A percentile compares a stretch with the other conserved stretches of the same genome.
phyloP scores from a whole-genome alignment of 1,140 invertebrate species.

The Ctenoplectra terminalis region DNA sequence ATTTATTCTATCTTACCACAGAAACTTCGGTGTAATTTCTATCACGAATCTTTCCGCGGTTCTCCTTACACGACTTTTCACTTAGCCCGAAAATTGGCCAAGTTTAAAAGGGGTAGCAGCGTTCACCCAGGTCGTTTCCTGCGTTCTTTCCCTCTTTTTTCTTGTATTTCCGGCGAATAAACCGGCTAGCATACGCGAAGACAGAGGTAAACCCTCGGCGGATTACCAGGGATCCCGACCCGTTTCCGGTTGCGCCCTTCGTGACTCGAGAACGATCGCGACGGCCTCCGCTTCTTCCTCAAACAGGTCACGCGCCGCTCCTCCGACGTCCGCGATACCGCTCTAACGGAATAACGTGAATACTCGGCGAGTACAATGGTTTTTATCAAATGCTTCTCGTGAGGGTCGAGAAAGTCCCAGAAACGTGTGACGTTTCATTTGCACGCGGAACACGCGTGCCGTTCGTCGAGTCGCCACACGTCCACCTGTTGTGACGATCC shows the following conservation, averaged over 20 bases:
- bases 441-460: neutral
- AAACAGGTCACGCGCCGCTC: conserved; percentile 52
- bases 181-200: conserved; percentile 30
- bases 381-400: neutral
- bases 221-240: conserved; percentile 53
- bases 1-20: conserved; percentile 8
- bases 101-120: conserved; percentile 59
- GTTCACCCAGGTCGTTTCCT: neutral
- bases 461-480: neutral
- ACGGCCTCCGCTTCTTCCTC: conserved; percentile 13
- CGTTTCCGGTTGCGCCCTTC: conserved; percentile 49
- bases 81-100: conserved; percentile 61
- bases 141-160: neutral
- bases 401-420: neutral
- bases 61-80: conserved; percentile 74
- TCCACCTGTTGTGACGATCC: neutral
- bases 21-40: conserved; percentile 55
- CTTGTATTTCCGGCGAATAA: conserved; percentile 22
- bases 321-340: conserved; percentile 44
- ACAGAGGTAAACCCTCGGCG: conserved; percentile 48
- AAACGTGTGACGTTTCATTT: neutral
- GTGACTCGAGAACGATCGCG: conserved; percentile 40
- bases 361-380: conserved; percentile 15
- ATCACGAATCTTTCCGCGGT: conserved; percentile 38
- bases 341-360: conserved; percentile 30